Evolutionary conservation across 2,797 vertebrate species (phyloP), one percentile per base, ranked within the genome.

Genomic region (Coendou prehensilis): DNA sequence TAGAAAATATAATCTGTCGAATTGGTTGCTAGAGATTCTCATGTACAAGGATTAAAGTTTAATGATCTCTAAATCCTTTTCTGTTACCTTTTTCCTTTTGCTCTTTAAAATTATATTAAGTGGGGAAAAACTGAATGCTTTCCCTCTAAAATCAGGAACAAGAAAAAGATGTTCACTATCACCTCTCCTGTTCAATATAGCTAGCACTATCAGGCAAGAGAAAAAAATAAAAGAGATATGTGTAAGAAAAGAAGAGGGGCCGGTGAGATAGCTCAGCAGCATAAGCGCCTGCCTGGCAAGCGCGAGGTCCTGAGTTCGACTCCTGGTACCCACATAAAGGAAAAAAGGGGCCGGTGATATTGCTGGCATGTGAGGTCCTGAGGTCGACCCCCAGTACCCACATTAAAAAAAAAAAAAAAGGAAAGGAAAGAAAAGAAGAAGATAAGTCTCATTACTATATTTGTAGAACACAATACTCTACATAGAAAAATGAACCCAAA

Each of bases 1-100:
- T 87, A 94, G 83, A 97, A 96, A 97, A 85, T 80, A 92, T 45
- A 33, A 83, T 89, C 61, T 91, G 22, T 80, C 92, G 69, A 92
- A 81, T 61, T 97, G 56, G 64, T 93, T 95, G 45, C 82, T 56
- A 86, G 41, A 90, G 47, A 97, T 82, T 95, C n/a, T 47, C 50
- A 79, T 69, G 91, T 18, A 67, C 7, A 33, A 89, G 1, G 10
- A 22, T 96, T 96, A 92, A 89, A 93, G 82, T 92, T 85, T 87
- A 92, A 63, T 64, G 30, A 96, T 67, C 82, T 86, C 56, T 93
- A 86, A 79, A 87, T 56, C 75, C 8, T 59, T 85, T 80, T 50
- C 5, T 88, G 47, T 56, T 61, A 33, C 75, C 13, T 83, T 41
- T 91, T 20, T 80, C 28, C 26, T 69, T 92, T 69, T 26, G 17